Base-by-base conservation (phyloP, 2,797 vertebrate species). In the Lepus townsendii region DNA sequence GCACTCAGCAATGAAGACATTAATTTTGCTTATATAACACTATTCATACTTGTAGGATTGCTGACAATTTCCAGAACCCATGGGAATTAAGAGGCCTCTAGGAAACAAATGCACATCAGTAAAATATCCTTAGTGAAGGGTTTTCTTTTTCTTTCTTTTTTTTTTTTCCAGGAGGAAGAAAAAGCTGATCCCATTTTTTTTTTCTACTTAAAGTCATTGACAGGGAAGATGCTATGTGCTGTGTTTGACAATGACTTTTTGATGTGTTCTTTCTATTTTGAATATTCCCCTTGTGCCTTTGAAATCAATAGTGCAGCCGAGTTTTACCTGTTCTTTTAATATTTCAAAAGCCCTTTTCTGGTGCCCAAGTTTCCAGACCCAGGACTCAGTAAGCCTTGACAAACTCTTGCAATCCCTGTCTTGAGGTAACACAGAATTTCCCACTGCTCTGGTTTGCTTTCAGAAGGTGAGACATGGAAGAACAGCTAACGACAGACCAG, bases 11-110 rank as follows among this genome's bases (percentile, higher is more conserved):
- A 97, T 96, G 47, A 85, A 98, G 84, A 93, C 84, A 96, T 97
- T 98, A 95, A 93, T 98, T 98, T 97, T 97, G 92, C 96, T 97
- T 97, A 94, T 94, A 95, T 32, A 97, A 89, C 96, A 95, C 30
- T 96, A 85, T 96, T 97, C 27, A 4, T 63, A 96, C 91, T 97
- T 97, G 73, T 96, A 97, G 96, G 72, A 63, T 83, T 94, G 98
- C 96, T 97, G 97, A 97, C 97, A 97, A 96, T 95, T 97, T 97
- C 54, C 52, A 83, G 84, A 98, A 96, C 91, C 95, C 97, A 69
- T 71, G 95, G 96, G 97, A 97, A 96, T 97, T 97, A 79, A 93
- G 96, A 97, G 38, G 86, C 95, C 94, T 95, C 78, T 47, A 95
- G 84, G 71, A 96, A 97, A 96, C 0, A 57, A 95, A 93, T 90